phyloP scores from a whole-genome alignment of 2,888 invertebrate genomes.

The Polydesmus complanatus region DNA sequence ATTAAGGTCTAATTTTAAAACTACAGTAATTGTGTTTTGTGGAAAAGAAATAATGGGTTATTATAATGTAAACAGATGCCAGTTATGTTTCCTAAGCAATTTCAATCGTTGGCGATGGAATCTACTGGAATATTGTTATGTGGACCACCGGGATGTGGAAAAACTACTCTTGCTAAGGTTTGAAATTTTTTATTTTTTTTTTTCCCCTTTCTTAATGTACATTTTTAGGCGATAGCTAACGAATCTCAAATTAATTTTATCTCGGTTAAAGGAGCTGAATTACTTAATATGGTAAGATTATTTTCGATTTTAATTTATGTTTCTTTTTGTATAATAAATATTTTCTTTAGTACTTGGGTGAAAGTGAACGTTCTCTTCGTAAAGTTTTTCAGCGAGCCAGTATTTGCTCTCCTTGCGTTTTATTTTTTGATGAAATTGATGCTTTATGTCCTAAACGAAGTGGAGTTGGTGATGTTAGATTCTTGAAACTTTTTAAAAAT shows the following conservation, averaged over 20 bases:
- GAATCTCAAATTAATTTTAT: conserved; percentile 98
- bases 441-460: conserved; percentile 82
- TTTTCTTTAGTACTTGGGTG: conserved; percentile 98
- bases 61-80: conserved; percentile 51
- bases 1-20: conserved; percentile 48
- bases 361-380: conserved; percentile 93
- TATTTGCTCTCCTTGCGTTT: conserved; percentile 92
- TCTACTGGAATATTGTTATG: conserved; percentile 81
- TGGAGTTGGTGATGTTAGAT: conserved; percentile 48
- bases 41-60: not conserved
- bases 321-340: conserved; percentile 27
- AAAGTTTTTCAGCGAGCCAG: conserved; percentile 86
- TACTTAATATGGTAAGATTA: not conserved
- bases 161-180: conserved; percentile 84
- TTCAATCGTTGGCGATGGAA: conserved; percentile 60
- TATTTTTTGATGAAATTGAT: conserved; percentile 98
- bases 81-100: conserved; percentile 68
- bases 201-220: not conserved
- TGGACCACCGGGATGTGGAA: conserved; percentile 79
- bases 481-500: not conserved
- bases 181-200: not conserved
- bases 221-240: conserved; percentile 70
- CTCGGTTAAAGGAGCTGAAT: conserved; percentile 94
- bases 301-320: conserved; percentile 10
- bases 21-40: not conserved